Conservation (phyloP, 2,797 vertebrate species). For the Podargus strigoides region DNA sequence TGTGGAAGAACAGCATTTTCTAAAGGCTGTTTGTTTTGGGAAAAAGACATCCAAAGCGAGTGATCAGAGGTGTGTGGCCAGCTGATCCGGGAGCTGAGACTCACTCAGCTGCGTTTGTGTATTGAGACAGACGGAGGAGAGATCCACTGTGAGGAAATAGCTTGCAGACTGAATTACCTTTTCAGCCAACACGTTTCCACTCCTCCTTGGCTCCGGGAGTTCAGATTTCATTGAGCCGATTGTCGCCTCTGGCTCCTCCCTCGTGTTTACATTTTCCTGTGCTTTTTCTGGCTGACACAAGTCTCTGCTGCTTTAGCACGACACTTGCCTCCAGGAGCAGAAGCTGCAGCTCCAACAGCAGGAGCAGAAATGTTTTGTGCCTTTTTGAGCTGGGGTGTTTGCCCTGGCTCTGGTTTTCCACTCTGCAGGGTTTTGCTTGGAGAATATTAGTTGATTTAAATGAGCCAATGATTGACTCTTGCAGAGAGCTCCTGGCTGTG, state of each 20-base stretch:
- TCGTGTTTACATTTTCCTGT: slow-evolving; percentile 85
- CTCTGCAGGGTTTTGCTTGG: not conserved
- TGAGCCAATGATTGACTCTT: not conserved
- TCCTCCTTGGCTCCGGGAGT: slow-evolving; percentile 56
- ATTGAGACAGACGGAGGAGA: not conserved
- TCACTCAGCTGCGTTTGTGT: not conserved
- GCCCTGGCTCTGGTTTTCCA: not conserved
- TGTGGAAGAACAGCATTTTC: not conserved
- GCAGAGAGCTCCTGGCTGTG: not conserved
- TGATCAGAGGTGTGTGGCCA: not conserved
- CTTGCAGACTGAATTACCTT: not conserved
- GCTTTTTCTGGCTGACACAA: slow-evolving; percentile 78
- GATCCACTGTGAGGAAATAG: not conserved
- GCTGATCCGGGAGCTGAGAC: not conserved
- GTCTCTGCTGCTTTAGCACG: slow-evolving; percentile 65
- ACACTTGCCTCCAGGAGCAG: slow-evolving; percentile 72
- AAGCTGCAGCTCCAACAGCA: slow-evolving; percentile 5
- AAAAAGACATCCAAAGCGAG: not conserved
- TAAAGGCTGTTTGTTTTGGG: not conserved
- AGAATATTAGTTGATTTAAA: not conserved
- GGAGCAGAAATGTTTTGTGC: not conserved
- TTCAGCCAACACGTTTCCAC: not conserved
- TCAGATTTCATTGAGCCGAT: slow-evolving; percentile 78
- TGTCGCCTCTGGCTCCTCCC: slow-evolving; percentile 68
- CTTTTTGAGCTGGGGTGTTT: not conserved